phyloP scores from a whole-genome alignment of 1,140 invertebrate genomes.

The Saccostrea echinata region DNA sequence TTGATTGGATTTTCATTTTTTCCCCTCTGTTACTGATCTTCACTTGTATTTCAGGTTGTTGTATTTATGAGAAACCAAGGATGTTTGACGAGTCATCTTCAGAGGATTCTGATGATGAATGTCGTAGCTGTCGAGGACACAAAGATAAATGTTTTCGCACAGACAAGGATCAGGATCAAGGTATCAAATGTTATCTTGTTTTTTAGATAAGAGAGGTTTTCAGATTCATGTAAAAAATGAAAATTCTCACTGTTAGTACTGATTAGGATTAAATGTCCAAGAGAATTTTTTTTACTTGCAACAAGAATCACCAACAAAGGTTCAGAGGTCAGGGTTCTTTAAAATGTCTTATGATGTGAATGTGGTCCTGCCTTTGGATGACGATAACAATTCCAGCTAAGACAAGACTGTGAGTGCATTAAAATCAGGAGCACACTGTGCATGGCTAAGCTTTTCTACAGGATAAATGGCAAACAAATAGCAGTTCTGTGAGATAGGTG shows the following conservation, averaged over 20 bases:
- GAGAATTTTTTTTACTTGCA: no score
- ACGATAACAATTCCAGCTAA: neutral
- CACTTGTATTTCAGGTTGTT: constrained; percentile 73
- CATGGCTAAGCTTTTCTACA: no score
- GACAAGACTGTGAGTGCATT: neutral
- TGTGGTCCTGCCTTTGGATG: neutral
- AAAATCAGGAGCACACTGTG: neutral
- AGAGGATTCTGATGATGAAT: constrained; percentile 70
- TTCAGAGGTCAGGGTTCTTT: no score
- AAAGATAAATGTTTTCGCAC: constrained; percentile 69
- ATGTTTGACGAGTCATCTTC: constrained; percentile 78
- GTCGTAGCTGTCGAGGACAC: constrained; percentile 68
- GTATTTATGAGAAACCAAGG: constrained; percentile 78
- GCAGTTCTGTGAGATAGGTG: no score
- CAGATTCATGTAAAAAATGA: no score
- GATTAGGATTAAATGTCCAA: no score
- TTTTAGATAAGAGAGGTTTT: no score
- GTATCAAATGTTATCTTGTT: constrained; percentile 15
- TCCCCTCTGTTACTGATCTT: neutral
- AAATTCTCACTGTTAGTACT: no score
- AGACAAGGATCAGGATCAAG: constrained; percentile 12
- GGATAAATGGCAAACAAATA: no score
- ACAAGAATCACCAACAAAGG: no score
- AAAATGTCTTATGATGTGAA: no score
- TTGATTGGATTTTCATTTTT: neutral